Base-by-base conservation (phyloP, 1,140 invertebrate genomes). In the Cotesia typhae region DNA sequence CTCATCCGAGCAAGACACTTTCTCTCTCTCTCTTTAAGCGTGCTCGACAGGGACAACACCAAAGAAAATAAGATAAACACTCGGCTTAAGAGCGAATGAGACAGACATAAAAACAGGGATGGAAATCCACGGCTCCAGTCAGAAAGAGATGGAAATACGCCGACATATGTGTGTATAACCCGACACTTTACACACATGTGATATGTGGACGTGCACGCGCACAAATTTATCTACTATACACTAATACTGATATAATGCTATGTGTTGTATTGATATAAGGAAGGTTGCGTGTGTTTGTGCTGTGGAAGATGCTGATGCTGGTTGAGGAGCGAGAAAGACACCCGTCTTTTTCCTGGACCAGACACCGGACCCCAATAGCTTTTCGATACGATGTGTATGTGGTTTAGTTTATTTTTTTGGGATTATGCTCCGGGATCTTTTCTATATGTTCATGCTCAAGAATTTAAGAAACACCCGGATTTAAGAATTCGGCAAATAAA, bases 1-100 rank as follows among this genome's bases (percentile, higher is more conserved):
- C 84, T 84, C 78, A 69, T 66, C 65, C 55, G 76, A 77, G 75
- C 78, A 76, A 77, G 79, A 81, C 72, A 75, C 78, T 75, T 78
- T 80, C 75, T 53, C 55, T 55, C 10, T 67, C 10, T 12, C 71
- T 65, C 72, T 20, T 47, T 53, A 47, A 60, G 59, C 41, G 71
- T 38, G n/a, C n/a, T 37, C 6, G 64, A 72, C 51, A 28, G 52
- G 38, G 70, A 72, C 65, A 67, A 55, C 66, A 20, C 12, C 35
- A 7, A 52, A 17, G 61, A 41, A 47, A 47, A 47, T 47, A 47
- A 47, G 6, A 47, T 47, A 47, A 47, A 47, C 2, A 10, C 41
- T 7, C 10, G 41, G 10, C 2, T 47, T 10, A 47, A 7, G 41
- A 47, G 41, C 10, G 41, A 47, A 10, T 2, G 41, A 47, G 41